A percentile compares a stretch with the other conserved stretches of the same genome.
Evolutionary conservation across 2,888 invertebrate genomes (phyloP).

Genomic region (Adelphocoris suturalis): DNA sequence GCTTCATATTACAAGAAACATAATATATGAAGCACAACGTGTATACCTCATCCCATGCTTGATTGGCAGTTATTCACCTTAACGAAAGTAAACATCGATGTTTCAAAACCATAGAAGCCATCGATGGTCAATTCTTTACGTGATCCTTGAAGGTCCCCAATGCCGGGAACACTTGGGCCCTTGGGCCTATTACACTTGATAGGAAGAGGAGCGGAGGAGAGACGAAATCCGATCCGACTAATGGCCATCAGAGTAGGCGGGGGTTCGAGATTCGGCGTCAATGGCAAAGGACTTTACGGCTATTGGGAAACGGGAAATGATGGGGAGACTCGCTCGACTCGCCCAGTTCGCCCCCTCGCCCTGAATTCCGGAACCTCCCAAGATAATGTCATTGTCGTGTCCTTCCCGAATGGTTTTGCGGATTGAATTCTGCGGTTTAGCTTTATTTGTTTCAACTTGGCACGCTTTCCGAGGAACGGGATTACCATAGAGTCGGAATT

Average conservation of each 20-base stretch:
- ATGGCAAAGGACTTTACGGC: slow-evolving; percentile 33
- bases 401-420: slow-evolving; percentile 4
- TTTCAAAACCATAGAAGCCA: too few species aligned
- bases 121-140: too few species aligned
- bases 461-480: neutral
- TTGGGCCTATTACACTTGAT: slow-evolving; percentile 27
- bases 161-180: neutral
- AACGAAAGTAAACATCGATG: too few species aligned
- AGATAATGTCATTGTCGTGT: slow-evolving; percentile 32
- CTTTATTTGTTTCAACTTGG: neutral
- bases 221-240: slow-evolving; percentile 38
- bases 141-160: too few species aligned
- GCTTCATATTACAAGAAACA: too few species aligned
- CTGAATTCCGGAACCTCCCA: slow-evolving; percentile 32
- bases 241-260: slow-evolving; percentile 20
- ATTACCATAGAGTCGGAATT: neutral
- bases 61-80: too few species aligned
- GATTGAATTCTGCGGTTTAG: neutral
- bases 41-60: too few species aligned
- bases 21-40: too few species aligned
- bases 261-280: slow-evolving; percentile 8
- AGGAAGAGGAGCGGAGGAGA: too few species aligned
- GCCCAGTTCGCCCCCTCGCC: neutral
- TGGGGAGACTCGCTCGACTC: neutral
- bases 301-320: slow-evolving; percentile 26